Conservation (phyloP, 37 sponge, comb jelly and placozoan genomes). For the Ianthella basta region DNA sequence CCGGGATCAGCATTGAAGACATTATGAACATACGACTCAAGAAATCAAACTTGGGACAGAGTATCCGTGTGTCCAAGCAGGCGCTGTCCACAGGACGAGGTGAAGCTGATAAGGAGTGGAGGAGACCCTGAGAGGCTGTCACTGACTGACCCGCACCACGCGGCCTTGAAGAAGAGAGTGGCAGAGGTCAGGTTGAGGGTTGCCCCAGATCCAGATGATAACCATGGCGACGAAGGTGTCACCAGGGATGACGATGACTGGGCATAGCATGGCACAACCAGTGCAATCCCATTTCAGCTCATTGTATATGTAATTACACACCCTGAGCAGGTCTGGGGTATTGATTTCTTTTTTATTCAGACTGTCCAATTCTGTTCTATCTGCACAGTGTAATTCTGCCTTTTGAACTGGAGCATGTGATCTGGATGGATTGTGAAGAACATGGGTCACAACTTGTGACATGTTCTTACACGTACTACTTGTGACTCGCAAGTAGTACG, state of each 20-base stretch:
- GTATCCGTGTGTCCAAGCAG: background rate
- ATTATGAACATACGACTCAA: conserved; percentile 33
- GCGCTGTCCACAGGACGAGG: conserved; percentile 17
- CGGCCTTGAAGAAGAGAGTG: background rate
- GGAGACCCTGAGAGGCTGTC: conserved; percentile 10
- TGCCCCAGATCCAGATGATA: background rate
- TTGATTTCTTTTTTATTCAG: too few relatives aligned
- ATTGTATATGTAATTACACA: too few relatives aligned
- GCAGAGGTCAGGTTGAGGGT: background rate
- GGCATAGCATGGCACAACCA: too few relatives aligned
- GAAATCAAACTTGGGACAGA: conserved; percentile 17
- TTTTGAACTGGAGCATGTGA: too few relatives aligned
- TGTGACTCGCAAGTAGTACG: too few relatives aligned
- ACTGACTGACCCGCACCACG: conserved; percentile 7
- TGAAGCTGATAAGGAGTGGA: conserved; percentile 15
- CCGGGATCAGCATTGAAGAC: conserved; percentile 31
- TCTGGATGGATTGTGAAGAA: too few relatives aligned
- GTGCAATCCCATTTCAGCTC: too few relatives aligned
- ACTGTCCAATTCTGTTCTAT: too few relatives aligned
- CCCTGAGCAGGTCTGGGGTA: too few relatives aligned
- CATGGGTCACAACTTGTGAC: too few relatives aligned
- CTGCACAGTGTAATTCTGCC: too few relatives aligned
- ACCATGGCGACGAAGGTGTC: background rate
- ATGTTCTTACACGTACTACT: too few relatives aligned
- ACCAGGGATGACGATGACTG: background rate